phyloP scores from a whole-genome alignment of 2,113 vertebrate species.

The Rhineura floridana region DNA sequence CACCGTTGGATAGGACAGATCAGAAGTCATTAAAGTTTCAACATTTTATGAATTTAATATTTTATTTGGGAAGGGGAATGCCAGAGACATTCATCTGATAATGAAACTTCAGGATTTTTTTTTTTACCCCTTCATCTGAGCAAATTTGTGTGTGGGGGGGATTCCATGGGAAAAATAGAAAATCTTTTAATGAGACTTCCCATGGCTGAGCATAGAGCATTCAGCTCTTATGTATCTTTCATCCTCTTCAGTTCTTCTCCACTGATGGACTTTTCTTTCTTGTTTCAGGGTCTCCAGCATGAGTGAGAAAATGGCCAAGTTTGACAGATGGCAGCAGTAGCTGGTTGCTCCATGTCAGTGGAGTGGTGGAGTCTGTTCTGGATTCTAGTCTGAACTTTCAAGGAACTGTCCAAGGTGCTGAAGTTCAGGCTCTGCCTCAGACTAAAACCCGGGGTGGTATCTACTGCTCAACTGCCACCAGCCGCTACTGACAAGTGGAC shows the following conservation, averaged over 20 bases:
- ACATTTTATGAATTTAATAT: conserved; percentile 47
- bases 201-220: not conserved
- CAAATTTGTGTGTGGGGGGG: conserved; percentile 19
- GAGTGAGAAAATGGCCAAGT: too few relatives aligned
- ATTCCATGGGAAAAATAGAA: conserved; percentile 22
- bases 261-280: not conserved
- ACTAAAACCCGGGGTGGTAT: too few relatives aligned
- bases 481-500: too few relatives aligned
- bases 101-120: conserved; percentile 9
- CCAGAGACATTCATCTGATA: conserved; percentile 12
- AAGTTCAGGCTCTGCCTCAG: too few relatives aligned
- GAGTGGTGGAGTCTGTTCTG: too few relatives aligned
- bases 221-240: not conserved
- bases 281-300: not conserved
- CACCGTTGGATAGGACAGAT: conserved; percentile 41
- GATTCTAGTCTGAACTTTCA: too few relatives aligned
- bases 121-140: conserved; percentile 21
- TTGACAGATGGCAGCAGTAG: too few relatives aligned
- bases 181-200: not conserved
- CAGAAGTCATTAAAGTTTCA: conserved; percentile 65
- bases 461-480: too few relatives aligned
- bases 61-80: conserved; percentile 54
- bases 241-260: not conserved
- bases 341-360: too few relatives aligned
- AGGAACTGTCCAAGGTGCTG: too few relatives aligned